Evolutionary conservation across 2,113 vertebrate genomes (phyloP), one percentile per base, ranked within the genome.

Genomic region (Nymphicus hollandicus): DNA sequence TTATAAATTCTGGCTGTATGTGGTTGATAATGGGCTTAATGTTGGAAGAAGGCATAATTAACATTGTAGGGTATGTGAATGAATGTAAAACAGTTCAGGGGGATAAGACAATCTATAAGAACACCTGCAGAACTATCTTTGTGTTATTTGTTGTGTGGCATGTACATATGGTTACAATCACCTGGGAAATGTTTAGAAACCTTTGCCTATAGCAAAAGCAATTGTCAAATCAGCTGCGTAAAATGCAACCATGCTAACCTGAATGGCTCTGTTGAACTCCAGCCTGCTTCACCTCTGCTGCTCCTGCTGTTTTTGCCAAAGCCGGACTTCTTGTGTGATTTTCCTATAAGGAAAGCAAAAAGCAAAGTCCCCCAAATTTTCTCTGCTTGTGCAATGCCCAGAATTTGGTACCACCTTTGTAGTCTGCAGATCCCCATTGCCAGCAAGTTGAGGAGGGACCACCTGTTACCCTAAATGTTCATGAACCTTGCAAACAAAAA

Each of bases 401-500:
- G 15, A 50, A 58, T 68, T 91, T 83, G 83, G 33, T 80, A 78
- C 17, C 18, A 66, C 63, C 43, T 88, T 52, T 91, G 55, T 33
- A 81, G 60, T 43, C 47, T 88, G 47, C 37, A 72, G 76, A 44
- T 82, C 33, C 24, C 55, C 24, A 55, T 46, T 61, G 56, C 24
- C 65, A 91, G 63, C 28, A 56, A 83, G 86, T 81, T 1, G 2
- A 55, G 50, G 47, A 88, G 81, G 37, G 65, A 71, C 80, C 91
- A 93, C 93, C 95, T 96, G 92, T 97, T 86, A 69, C 47, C 84
- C 72, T 84, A 60, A 93, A 83, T 64, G 79, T 68, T 96, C 94
- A 83, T 69, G 78, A 96, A 92, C 27, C 33, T 81, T 74, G 29
- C 72, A 93, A 95, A 88, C 60, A 93, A 95, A 96, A 96, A 91